phyloP scores from a whole-genome alignment of 2,113 vertebrate species.

The Silurus meridionalis region DNA sequence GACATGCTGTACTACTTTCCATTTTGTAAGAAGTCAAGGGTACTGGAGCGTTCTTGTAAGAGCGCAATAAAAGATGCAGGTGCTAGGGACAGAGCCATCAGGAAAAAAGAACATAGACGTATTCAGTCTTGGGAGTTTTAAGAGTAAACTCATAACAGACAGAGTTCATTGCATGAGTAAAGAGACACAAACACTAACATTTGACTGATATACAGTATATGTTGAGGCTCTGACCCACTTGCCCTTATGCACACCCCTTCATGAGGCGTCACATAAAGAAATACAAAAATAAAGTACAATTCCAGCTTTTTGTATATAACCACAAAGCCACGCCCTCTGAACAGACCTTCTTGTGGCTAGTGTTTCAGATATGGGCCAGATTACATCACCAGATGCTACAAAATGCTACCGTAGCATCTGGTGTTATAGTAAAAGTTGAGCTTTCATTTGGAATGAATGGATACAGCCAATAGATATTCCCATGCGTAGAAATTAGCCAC shows the following conservation, averaged over 20 bases:
- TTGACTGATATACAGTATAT: not conserved
- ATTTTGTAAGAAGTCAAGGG: conserved; percentile 48
- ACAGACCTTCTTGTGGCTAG: not conserved
- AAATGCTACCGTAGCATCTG: not conserved
- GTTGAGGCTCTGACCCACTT: not conserved
- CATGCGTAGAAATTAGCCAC: not conserved
- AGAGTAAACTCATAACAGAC: too few species aligned
- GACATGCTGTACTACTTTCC: conserved; percentile 47
- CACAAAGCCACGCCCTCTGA: not conserved
- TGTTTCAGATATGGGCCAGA: conserved; percentile 17
- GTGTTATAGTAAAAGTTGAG: not conserved
- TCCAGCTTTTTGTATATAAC: not conserved
- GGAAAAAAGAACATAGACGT: conserved; percentile 41
- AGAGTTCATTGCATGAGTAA: too few species aligned
- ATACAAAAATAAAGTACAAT: not conserved
- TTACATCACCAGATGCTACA: not conserved
- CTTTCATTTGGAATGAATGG: conserved; percentile 32
- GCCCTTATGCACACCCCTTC: not conserved
- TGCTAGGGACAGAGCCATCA: conserved; percentile 55
- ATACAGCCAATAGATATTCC: conserved; percentile 5
- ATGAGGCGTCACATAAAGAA: not conserved
- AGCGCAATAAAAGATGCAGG: conserved; percentile 52
- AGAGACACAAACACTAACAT: not conserved
- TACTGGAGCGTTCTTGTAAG: conserved; percentile 50
- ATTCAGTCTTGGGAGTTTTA: not conserved